Evolutionary conservation across 2,888 invertebrate species (phyloP), one percentile per base, ranked within the genome.

Genomic region (Metalampra italica): DNA sequence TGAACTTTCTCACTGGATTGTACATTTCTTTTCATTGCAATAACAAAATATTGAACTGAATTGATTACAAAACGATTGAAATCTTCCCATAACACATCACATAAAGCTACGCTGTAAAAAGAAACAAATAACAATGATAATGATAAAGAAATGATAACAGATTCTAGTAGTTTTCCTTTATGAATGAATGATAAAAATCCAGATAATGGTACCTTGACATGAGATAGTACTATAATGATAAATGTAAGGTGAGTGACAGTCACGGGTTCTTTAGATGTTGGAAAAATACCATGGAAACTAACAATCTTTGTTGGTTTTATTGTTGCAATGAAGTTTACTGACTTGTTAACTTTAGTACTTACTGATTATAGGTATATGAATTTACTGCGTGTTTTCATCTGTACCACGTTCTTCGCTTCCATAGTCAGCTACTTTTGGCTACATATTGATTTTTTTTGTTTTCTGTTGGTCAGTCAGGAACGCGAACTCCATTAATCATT

Each of bases 181-280:
- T 46, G 32, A 46, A 46, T 40, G 40, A 40, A 46, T 46, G 40
- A 46, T 39, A 46, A 46, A 40, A 46, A 39, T 30, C 4, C 13
- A 30, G 49, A 49, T 44, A 56, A 49, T 47, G 50, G 36, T 53
- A 54, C 54, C 50, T 51, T 51, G 50, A 55, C 44, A 54, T 51
- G 32, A 49, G 41, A 43, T 43, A 38, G 15, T 40, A 37, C 49
- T 52, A 46, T 46, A 29, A 36, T 44, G 55, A 49, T 49, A 51
- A 55, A 13, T 36, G 43, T 7, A 12, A 54, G 37, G 41, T 39
- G 42, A 48, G 50, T 53, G 55, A 54, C 51, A 44, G 56, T 63
- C 63, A 63, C 59, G 62, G 46, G 48, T 29, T 41, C 40, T 36
- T 30, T 42, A 46, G 50, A 54, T 62, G 65, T 41, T 15, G 60